These are phyloP conservation scores for Caenorhabditis tropicalis DNA, from an alignment of 1,140 invertebrate species.

Conservation along the genomic window DNA sequence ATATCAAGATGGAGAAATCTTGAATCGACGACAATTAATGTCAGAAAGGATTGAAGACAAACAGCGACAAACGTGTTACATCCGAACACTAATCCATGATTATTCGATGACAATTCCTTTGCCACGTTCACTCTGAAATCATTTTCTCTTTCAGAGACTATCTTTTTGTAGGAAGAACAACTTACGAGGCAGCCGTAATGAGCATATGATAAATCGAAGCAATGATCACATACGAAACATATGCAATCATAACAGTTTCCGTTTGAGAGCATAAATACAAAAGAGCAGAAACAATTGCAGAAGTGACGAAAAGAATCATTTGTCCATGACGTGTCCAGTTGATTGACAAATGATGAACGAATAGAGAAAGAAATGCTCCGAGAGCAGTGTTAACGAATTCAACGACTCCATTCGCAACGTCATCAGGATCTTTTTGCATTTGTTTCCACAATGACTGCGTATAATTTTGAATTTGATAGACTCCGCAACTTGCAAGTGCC, in stretches of 20 bases:
- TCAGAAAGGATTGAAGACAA: constrained; percentile 36
- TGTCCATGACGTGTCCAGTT: constrained; percentile 47
- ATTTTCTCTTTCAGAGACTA: background rate
- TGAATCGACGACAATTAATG: constrained; percentile 42
- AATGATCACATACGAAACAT: constrained; percentile 41
- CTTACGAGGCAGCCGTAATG: constrained; percentile 53
- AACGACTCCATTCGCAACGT: constrained; percentile 54
- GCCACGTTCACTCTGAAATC: constrained; percentile 51
- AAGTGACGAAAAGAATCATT: constrained; percentile 38
- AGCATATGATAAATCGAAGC: constrained; percentile 54
- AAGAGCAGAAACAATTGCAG: constrained; percentile 39
- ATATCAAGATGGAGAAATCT: constrained; percentile 11
- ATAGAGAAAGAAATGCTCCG: constrained; percentile 50
- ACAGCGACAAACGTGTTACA: constrained; percentile 54
- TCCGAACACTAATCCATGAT: constrained; percentile 51
- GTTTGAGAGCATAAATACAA: background rate
- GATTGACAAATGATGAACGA: constrained; percentile 48
- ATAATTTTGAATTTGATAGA: constrained; percentile 52
- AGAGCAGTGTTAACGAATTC: constrained; percentile 44
- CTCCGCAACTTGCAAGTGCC: constrained; percentile 52
- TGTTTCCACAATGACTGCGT: constrained; percentile 47
- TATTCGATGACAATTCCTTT: constrained; percentile 41
- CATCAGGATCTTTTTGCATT: constrained; percentile 47
- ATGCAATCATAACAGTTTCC: constrained; percentile 22
- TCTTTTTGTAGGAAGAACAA: background rate